phyloP scores from a whole-genome alignment of 2,797 vertebrate genomes.

The Odontamblyopus rebecca region DNA sequence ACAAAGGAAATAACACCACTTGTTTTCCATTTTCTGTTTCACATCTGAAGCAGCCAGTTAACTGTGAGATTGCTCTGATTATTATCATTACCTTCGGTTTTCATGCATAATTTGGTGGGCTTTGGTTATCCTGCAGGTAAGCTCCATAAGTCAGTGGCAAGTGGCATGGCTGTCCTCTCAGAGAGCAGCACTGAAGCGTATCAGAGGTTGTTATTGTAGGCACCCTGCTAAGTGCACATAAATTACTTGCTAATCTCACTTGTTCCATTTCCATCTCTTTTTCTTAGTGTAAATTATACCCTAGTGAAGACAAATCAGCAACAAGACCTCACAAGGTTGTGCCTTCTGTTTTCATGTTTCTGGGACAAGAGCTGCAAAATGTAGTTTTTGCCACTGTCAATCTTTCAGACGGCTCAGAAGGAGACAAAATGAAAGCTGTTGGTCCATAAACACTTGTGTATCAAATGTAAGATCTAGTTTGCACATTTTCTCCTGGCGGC shows the following conservation, averaged over 20 bases:
- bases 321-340: conserved; percentile 59
- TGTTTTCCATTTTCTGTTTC: conserved; percentile 78
- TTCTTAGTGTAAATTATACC: conserved; percentile 64
- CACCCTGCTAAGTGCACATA: conserved; percentile 64
- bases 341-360: conserved; percentile 62
- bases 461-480: conserved; percentile 68
- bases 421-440: conserved; percentile 51
- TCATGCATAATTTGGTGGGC: conserved; percentile 59
- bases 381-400: conserved; percentile 60
- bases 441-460: conserved; percentile 70
- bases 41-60: conserved; percentile 67
- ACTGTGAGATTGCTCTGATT: conserved; percentile 68
- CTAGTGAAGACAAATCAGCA: conserved; percentile 62
- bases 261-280: conserved; percentile 64
- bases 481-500: conserved; percentile 64
- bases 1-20: conserved; percentile 76
- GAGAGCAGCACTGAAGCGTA: conserved; percentile 45
- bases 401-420: conserved; percentile 60
- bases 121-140: conserved; percentile 45
- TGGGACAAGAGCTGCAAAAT: conserved; percentile 54
- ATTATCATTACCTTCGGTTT: conserved; percentile 58
- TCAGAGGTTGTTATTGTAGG: conserved; percentile 59
- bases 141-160: conserved; percentile 42
- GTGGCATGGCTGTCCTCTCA: conserved; percentile 47
- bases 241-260: conserved; percentile 70